phyloP scores from a whole-genome alignment of 2,797 vertebrate genomes.

The Aselliscus stoliczkanus region DNA sequence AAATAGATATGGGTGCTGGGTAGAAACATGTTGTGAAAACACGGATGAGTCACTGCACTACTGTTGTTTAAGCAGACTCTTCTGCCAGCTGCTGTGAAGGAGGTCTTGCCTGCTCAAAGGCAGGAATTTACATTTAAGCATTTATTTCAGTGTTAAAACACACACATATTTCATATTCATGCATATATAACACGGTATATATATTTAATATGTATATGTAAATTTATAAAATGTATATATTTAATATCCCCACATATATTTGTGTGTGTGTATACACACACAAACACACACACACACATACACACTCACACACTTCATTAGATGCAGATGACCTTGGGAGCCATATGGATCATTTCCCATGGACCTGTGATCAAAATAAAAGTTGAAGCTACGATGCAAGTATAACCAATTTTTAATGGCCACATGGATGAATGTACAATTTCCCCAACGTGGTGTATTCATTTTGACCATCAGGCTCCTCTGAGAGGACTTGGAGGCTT shows the following conservation, averaged over 20 bases:
- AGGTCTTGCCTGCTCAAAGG: constrained; percentile 51
- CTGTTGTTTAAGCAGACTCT: constrained; percentile 50
- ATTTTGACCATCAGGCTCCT: background rate
- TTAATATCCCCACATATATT: background rate
- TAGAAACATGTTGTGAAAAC: constrained; percentile 65
- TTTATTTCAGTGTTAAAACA: constrained; percentile 13
- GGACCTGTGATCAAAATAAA: background rate
- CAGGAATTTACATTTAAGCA: background rate
- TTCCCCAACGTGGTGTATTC: background rate
- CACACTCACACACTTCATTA: background rate
- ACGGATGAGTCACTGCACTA: constrained; percentile 58
- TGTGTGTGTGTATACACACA: background rate
- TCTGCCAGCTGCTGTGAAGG: constrained; percentile 50
- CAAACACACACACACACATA: background rate
- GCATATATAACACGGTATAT: background rate
- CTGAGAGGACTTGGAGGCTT: background rate
- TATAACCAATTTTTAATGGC: background rate
- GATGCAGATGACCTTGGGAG: background rate
- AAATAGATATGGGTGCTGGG: constrained; percentile 59
- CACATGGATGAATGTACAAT: background rate
- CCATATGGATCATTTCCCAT: background rate
- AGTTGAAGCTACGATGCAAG: background rate
- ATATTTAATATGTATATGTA: background rate
- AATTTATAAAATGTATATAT: background rate
- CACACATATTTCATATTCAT: background rate